These are phyloP conservation scores for Candidula unifasciata DNA, from an alignment of 2,888 invertebrate species.

Conservation along the genomic window DNA sequence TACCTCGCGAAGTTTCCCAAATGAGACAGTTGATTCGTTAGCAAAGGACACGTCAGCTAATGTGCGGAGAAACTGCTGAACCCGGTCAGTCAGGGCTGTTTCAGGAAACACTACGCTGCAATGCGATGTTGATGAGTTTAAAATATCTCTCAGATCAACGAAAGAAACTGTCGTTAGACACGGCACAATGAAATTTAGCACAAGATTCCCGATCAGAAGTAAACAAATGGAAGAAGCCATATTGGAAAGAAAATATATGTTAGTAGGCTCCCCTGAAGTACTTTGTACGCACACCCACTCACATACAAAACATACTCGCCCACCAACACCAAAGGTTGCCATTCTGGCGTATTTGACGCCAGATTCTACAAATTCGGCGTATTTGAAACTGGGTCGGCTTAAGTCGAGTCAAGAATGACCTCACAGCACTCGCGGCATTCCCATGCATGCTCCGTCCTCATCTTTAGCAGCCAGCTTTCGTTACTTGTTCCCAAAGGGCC, in stretches of 20 bases:
- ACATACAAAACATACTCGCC: too few species aligned
- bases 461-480: too few species aligned
- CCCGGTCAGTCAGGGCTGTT: slow-evolving; percentile 11
- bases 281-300: too few species aligned
- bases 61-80: neutral
- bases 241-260: neutral
- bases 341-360: too few species aligned
- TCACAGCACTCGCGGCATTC: too few species aligned
- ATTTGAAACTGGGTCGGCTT: too few species aligned
- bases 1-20: slow-evolving; percentile 55
- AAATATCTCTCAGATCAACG: slow-evolving; percentile 17
- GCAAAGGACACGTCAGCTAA: slow-evolving; percentile 57
- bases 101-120: slow-evolving; percentile 32
- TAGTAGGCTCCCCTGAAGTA: slow-evolving; percentile 12
- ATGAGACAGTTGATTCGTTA: slow-evolving; percentile 54
- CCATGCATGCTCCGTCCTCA: too few species aligned
- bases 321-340: too few species aligned
- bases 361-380: too few species aligned
- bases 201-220: neutral
- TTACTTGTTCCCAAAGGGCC: too few species aligned
- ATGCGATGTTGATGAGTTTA: slow-evolving; percentile 10
- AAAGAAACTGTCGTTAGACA: neutral
- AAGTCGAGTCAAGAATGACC: too few species aligned
- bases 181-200: neutral
- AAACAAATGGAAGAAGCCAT: slow-evolving; percentile 1